Percentiles rank a stretch among this genome's conserved stretches.
Conservation (phyloP, 1,140 invertebrate genomes). For the Mesaphorura yosii region DNA sequence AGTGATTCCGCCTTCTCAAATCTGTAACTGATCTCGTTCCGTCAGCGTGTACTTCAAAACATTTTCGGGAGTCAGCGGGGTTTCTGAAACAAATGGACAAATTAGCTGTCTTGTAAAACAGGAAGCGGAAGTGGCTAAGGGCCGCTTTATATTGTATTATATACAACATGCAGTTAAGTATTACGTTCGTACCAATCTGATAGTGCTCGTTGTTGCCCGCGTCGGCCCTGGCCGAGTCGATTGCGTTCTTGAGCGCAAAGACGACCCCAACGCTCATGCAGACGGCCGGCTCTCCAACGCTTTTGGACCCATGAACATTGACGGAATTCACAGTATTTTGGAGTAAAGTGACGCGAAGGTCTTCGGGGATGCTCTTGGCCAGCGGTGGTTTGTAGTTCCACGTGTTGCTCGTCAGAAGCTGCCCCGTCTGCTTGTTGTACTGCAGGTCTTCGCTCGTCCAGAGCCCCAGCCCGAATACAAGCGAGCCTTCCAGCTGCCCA, state of each 20-base stretch:
- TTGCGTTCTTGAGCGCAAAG: constrained; percentile 58
- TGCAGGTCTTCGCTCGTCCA: constrained; percentile 45
- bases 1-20: too few species aligned
- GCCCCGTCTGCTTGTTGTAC: constrained; percentile 20
- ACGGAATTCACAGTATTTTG: constrained; percentile 38
- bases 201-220: constrained; percentile 32
- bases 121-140: too few species aligned
- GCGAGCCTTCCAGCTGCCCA: constrained; percentile 34
- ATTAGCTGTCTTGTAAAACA: too few species aligned
- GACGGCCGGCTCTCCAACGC: constrained; percentile 64
- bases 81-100: too few species aligned
- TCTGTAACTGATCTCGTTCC: too few species aligned
- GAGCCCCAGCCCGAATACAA: constrained; percentile 44
- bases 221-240: constrained; percentile 51
- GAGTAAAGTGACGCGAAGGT: constrained; percentile 39
- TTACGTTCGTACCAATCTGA: constrained; percentile 11
- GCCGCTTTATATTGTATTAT: too few species aligned
- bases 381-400: constrained; percentile 39
- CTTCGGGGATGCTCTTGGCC: constrained; percentile 40
- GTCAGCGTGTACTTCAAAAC: too few species aligned
- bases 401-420: constrained; percentile 17
- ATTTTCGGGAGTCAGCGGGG: too few species aligned
- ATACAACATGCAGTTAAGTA: neutral
- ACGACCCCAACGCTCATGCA: constrained; percentile 51
- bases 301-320: constrained; percentile 33